A percentile compares a stretch with the other conserved stretches of the same genome.
These are phyloP conservation scores for Mesochorus sp. DNA, from an alignment of 2,888 invertebrate genomes.

Conservation along the genomic window DNA sequence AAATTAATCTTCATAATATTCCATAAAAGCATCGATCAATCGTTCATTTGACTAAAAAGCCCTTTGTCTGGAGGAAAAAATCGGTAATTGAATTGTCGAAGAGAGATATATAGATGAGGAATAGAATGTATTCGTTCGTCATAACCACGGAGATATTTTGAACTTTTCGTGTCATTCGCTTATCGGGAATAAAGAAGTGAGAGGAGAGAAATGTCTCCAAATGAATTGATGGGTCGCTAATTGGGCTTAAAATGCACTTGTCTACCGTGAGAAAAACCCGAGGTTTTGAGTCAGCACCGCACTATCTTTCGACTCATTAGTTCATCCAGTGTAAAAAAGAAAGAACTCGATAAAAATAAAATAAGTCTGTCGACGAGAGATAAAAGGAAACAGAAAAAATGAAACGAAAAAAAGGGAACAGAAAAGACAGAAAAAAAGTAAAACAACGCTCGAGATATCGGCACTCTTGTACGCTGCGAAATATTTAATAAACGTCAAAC, in stretches of 20 bases:
- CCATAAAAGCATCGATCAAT: not conserved
- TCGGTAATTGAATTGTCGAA: not conserved
- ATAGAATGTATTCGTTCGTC: not conserved
- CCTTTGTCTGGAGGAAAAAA: not conserved
- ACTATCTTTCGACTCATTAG: constrained; percentile 36
- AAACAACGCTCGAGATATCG: not conserved
- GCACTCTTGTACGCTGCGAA: constrained; percentile 16
- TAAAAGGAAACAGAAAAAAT: not conserved
- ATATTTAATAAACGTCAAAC: constrained; percentile 45
- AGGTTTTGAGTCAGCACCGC: not conserved
- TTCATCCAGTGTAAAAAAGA: constrained; percentile 19
- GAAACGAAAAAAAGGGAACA: not conserved
- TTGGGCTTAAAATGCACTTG: constrained; percentile 43
- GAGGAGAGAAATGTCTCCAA: constrained; percentile 7
- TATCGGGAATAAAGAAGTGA: constrained; percentile 18
- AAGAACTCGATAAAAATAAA: not conserved
- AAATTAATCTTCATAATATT: not conserved
- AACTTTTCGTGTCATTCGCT: constrained; percentile 10
- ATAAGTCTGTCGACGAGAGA: not conserved
- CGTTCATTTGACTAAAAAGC: not conserved
- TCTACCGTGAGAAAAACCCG: not conserved
- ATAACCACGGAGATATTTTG: not conserved
- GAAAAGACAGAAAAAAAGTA: not conserved
- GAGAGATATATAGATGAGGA: not conserved
- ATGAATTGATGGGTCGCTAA: constrained; percentile 49